Evolutionary conservation across 2,797 vertebrate species (phyloP).

Genomic region (Scarus forsteni): DNA sequence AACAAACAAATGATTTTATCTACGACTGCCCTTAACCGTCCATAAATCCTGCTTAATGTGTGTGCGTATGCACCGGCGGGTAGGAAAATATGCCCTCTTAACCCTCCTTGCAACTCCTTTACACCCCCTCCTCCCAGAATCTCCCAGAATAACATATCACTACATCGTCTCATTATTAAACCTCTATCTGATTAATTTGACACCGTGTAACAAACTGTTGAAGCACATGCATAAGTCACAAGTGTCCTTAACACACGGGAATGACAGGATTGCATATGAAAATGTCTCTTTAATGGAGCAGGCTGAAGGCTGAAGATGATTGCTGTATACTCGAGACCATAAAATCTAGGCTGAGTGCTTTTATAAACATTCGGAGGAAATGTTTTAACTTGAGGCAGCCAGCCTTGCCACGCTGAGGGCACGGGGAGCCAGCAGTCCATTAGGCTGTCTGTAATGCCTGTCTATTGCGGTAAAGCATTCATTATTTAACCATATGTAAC

Average conservation of each 20-base stretch:
- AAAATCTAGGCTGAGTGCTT: constrained; percentile 74
- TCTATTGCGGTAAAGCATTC: constrained; percentile 31
- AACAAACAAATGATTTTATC: constrained; percentile 82
- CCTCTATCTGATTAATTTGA: constrained; percentile 55
- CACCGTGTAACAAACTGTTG: constrained; percentile 27
- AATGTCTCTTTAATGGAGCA: constrained; percentile 49
- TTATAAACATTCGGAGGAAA: constrained; percentile 79
- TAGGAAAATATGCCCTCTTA: constrained; percentile 65
- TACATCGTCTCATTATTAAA: constrained; percentile 55
- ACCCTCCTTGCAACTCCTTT: constrained; percentile 48
- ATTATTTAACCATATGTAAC: constrained; percentile 56
- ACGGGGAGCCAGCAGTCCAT: constrained; percentile 62
- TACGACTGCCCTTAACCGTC: constrained; percentile 59
- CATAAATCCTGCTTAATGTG: constrained; percentile 82
- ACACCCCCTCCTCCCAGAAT: constrained; percentile 22
- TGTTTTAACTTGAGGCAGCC: constrained; percentile 76
- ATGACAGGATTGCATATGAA: constrained; percentile 53
- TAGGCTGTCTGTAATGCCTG: constrained; percentile 53
- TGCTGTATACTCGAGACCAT: constrained; percentile 71
- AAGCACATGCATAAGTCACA: constrained; percentile 48
- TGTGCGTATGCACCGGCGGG: constrained; percentile 43
- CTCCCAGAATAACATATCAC: constrained; percentile 52
- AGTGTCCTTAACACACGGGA: constrained; percentile 41
- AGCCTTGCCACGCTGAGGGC: constrained; percentile 60
- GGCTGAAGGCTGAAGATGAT: constrained; percentile 68